Evolutionary conservation across 2,113 vertebrate species (phyloP).

Genomic region (Colaptes auratus): DNA sequence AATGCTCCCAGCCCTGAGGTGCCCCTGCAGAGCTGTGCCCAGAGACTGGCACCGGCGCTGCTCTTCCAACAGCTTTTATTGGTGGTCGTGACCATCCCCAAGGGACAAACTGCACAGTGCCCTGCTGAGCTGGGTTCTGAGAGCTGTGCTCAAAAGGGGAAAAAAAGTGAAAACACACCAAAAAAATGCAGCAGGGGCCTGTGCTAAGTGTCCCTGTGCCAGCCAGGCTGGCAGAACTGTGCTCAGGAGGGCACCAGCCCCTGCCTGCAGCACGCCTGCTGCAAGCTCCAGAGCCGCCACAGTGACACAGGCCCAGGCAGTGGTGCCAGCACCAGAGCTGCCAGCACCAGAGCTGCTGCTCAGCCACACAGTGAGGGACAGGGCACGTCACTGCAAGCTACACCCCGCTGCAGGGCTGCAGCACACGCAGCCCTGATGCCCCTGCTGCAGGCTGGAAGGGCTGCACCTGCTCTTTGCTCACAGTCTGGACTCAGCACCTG

Average conservation of each 20-base stretch:
- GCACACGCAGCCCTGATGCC: fast-evolving
- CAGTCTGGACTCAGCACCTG: neutral
- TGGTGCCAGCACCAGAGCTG: neutral
- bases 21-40: no score
- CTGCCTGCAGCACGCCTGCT: neutral
- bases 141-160: neutral
- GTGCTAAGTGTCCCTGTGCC: neutral
- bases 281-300: neutral
- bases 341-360: neutral
- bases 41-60: fast-evolving
- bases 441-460: neutral
- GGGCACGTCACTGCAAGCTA: fast-evolving
- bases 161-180: no score
- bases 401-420: fast-evolving
- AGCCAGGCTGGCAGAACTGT: neutral
- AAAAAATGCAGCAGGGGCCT: neutral
- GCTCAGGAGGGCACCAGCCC: neutral
- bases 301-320: neutral
- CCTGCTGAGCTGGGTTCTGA: neutral
- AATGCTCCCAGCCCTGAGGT: fast-evolving
- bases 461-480: neutral
- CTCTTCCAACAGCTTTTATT: constrained; percentile 45
- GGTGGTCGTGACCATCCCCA: neutral
- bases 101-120: neutral
- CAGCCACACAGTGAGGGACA: fast-evolving